Evolutionary conservation across 2,888 invertebrate species (phyloP), one percentile per base, ranked within the genome.

Genomic region (Apodemia hepburni): DNA sequence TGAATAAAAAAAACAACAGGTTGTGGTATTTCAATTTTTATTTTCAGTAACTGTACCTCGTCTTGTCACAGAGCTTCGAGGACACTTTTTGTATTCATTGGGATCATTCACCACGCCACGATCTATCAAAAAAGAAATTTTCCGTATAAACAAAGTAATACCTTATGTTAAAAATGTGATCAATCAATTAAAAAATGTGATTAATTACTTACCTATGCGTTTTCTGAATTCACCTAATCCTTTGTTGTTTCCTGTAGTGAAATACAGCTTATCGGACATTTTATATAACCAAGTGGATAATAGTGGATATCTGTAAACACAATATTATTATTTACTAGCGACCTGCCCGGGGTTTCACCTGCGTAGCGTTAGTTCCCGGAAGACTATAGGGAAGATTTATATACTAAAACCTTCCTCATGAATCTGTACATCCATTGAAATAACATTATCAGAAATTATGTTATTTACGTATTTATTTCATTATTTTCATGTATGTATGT

Each of bases 21-120:
- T 45, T 45, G 4, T 7, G 3, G 17, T 17, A 59, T 49, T 11
- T 15, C 15, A 45, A 58, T 22, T 51, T 65, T 54, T 61, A 45
- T 18, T 61, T 54, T 68, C 66, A 17, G 64, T 59, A n/a, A 64
- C 58, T 60, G 47, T 65, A 29, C 62, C 63, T 11, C 73, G 77
- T 64, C 85, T 76, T 59, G 73, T 74, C 27, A 70, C 27, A 17
- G 85, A 85, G 66, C 71, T 77, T 63, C 81, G 73, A 29, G 83
- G 82, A 68, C 81, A 82, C 70, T 62, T 64, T 61, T 79, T 82
- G 73, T 79, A 76, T 62, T 77, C 76, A 63, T 68, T 75, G 27
- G 72, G 71, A 60, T 74, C 77, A 64, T 66, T 47, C 3, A 60
- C 60, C 8, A 57, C 57, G 61, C 64, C 45, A 58, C 51, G 59